Conservation (phyloP, 2,113 vertebrate genomes). For the Crotophaga sulcirostris region DNA sequence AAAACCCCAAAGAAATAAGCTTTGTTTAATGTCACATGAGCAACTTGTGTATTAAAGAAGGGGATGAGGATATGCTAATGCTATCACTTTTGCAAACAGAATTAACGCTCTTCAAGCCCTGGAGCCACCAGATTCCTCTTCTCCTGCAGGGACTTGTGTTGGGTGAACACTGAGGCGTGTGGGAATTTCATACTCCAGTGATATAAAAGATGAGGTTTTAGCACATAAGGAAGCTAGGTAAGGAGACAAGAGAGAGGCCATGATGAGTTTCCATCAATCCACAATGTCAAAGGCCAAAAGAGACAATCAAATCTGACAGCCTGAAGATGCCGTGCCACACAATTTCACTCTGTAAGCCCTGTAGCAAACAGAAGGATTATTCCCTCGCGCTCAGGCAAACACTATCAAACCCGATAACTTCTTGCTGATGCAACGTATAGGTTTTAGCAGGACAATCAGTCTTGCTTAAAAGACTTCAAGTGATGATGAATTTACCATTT, state of each 20-base stretch:
- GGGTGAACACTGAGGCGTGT: not conserved
- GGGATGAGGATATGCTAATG: not conserved
- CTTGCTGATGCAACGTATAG: not conserved
- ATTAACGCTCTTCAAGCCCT: not conserved
- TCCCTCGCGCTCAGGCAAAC: not conserved
- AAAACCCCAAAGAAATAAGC: not conserved
- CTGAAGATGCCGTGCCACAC: not conserved
- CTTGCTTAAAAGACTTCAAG: conserved; percentile 53
- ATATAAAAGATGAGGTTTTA: not conserved
- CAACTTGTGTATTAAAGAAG: not conserved
- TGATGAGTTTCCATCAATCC: conserved; percentile 31
- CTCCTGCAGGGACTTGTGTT: not conserved
- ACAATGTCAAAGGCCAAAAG: not conserved
- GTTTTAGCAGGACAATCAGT: conserved; percentile 11
- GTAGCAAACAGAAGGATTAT: not conserved
- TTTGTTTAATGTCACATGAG: not conserved
- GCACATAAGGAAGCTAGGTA: not conserved
- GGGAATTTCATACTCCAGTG: not conserved
- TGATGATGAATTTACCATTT: conserved; percentile 54
- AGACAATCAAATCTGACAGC: conserved; percentile 24
- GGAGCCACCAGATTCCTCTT: not conserved
- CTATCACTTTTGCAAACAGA: conserved; percentile 17
- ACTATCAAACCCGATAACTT: not conserved
- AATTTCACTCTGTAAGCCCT: not conserved
- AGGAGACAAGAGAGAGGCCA: not conserved